Base-by-base conservation (phyloP, 2,113 vertebrate species). In the Balaenoptera acutorostrata region DNA sequence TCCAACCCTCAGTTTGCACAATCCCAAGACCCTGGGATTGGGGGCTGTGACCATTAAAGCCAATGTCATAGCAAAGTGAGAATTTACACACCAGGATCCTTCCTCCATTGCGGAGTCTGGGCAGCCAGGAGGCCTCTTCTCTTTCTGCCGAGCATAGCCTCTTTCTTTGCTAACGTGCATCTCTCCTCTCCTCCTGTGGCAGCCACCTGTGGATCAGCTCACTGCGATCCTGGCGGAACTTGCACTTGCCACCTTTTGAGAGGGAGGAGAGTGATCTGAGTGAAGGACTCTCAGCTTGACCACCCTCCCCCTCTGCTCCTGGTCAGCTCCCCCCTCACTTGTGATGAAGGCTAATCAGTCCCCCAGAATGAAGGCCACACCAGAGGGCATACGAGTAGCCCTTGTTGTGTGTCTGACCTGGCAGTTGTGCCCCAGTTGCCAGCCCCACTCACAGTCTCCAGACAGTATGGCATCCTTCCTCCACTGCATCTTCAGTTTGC, bases 351-450 rank as follows among this genome's bases (percentile, higher is more conserved):
- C 75, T 25, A 1, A 18, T 55, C 75, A n/a, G 75, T 4, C 10
- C 11, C 31, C 75, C 49, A 25, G 49, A 5, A 78, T 55, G 49
- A 21, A 55, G 74, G 75, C 75, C 49, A 23, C 33, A 33, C 49
- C 1, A 8, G 31, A n/a, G 49, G 31, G 21, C 3, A 4, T n/a
- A 55, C 75, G 12, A 1, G 31, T 7, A 4, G 52, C 5, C 1
- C 49, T n/a, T 55, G 8, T 6, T n/a, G 75, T 78, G 75, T 74
- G 46, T 13, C 61, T 49, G 61, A 15, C 21, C 25, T 25, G 7
- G 14, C 17, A 15, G 29, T 13, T 39, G n/a, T 39, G 15, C 27
- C 25, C 33, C 0, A 20, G 2, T 8, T 31, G 25, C 49, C 66
- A 87, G 52, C 27, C 85, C 68, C 68, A 33, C n/a, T 23, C 27